These are phyloP conservation scores for Pentalonia nigronervosa DNA, from an alignment of 1,140 invertebrate genomes.

Conservation along the genomic window DNA sequence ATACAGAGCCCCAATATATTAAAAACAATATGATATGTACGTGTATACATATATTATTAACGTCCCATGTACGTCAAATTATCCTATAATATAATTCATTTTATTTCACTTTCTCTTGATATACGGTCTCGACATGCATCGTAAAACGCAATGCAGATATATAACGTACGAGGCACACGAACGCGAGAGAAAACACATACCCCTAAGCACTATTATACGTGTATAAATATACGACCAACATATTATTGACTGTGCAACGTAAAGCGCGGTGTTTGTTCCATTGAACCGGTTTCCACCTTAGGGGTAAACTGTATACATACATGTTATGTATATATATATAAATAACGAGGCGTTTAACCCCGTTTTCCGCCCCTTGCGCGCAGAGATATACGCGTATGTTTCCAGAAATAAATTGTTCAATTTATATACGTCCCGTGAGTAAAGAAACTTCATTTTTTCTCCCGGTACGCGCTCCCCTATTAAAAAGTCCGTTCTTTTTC, in stretches of 20 bases:
- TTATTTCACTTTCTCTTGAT: constrained; percentile 43
- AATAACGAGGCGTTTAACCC: constrained; percentile 57
- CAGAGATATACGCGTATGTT: not conserved
- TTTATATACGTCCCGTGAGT: constrained; percentile 54
- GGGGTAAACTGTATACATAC: not conserved
- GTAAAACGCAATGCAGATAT: not conserved
- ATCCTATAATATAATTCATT: constrained; percentile 27
- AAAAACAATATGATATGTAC: not conserved
- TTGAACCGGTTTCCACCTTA: constrained; percentile 53
- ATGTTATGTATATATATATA: constrained; percentile 10
- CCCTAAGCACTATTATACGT: not conserved
- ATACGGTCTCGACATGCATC: constrained; percentile 37
- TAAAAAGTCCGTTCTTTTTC: constrained; percentile 55
- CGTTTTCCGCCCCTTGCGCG: constrained; percentile 23
- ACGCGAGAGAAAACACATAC: not conserved
- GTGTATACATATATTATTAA: not conserved
- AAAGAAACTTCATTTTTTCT: constrained; percentile 31
- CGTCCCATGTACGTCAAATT: constrained; percentile 37
- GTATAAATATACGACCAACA: constrained; percentile 35
- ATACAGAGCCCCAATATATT: not conserved
- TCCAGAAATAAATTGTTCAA: constrained; percentile 57
- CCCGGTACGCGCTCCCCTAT: not conserved
- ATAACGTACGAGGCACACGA: not conserved
- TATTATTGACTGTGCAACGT: not conserved
- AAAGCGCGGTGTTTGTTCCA: constrained; percentile 34